Conservation (phyloP, 1,140 invertebrate species). For the Diachasmimorpha longicaudata region DNA sequence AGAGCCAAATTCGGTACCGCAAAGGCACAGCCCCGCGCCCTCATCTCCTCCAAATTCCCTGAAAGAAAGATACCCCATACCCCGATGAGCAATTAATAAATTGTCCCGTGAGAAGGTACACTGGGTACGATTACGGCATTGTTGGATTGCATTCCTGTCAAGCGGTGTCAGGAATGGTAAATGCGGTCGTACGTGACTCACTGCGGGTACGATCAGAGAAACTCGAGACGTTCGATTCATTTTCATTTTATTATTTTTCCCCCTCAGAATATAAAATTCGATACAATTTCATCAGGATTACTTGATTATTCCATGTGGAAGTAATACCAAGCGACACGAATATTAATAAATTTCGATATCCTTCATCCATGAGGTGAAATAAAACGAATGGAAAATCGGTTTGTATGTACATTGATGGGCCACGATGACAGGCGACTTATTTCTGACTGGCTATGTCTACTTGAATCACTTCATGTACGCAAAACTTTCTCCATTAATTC, state of each 20-base stretch:
- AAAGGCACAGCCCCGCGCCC: constrained; percentile 17
- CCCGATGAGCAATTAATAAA: constrained; percentile 47
- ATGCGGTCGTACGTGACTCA: constrained; percentile 41
- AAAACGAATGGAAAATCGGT: neutral
- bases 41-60: neutral
- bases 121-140: neutral
- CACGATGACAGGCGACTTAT: neutral
- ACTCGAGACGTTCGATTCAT: constrained; percentile 12
- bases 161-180: constrained; percentile 38
- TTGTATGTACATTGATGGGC: neutral
- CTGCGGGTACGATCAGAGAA: constrained; percentile 16
- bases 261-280: neutral
- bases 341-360: neutral
- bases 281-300: neutral
- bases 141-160: constrained; percentile 5
- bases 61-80: constrained; percentile 5
- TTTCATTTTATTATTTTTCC: neutral
- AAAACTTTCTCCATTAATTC: constrained; percentile 4
- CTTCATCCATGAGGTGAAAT: neutral
- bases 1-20: constrained; percentile 40
- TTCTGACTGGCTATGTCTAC: neutral
- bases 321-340: neutral
- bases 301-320: neutral
- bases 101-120: constrained; percentile 35
- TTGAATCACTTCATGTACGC: neutral